These are phyloP conservation scores for Neolamprologus variostigma DNA, from an alignment of 2,113 vertebrate species.

Conservation along the genomic window DNA sequence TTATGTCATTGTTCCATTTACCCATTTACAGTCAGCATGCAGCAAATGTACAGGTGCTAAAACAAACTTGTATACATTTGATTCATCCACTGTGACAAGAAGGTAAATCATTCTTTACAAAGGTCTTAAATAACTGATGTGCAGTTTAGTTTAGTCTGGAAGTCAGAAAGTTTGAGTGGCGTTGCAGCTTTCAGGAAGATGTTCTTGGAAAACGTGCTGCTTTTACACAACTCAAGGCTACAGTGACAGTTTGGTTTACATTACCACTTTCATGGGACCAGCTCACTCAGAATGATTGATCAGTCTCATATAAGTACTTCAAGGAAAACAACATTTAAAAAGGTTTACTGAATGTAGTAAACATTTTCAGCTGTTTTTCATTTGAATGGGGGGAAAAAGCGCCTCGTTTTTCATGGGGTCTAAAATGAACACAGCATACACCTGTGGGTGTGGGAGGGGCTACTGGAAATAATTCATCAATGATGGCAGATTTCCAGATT, in stretches of 20 bases:
- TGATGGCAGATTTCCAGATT: not conserved
- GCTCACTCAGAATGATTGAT: not conserved
- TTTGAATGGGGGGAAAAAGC: accelerated
- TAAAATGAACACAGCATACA: not conserved
- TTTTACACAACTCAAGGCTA: not conserved
- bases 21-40: not conserved
- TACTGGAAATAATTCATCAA: not conserved
- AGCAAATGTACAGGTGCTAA: not conserved
- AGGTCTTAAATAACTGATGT: not conserved
- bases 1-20: too few relatives aligned
- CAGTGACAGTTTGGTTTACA: not conserved
- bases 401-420: not conserved
- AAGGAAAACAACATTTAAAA: not conserved
- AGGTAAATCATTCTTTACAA: not conserved
- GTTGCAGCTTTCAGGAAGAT: not conserved
- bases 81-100: not conserved
- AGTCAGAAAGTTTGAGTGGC: not conserved
- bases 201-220: not conserved
- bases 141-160: not conserved
- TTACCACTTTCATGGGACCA: not conserved
- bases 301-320: not conserved
- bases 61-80: not conserved
- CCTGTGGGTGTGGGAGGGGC: not conserved
- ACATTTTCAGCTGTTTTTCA: not conserved
- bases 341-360: not conserved